Percentiles rank a stretch among this genome's conserved stretches.
Evolutionary conservation across 2,113 vertebrate species (phyloP).

Genomic region (Eclectus roratus): DNA sequence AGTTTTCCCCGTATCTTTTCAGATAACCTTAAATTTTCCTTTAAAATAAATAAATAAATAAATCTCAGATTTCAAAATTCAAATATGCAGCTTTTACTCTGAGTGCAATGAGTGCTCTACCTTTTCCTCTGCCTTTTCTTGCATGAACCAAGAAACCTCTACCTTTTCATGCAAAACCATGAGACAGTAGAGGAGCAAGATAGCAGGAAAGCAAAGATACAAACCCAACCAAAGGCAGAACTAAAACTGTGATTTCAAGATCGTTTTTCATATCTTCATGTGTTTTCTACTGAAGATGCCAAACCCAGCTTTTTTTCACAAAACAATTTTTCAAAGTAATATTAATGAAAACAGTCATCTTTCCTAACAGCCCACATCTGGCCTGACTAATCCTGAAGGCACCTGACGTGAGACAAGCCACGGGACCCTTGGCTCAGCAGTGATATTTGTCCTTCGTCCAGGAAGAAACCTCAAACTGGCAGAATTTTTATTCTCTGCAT

Average conservation of each 20-base stretch:
- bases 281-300: neutral
- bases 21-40: neutral
- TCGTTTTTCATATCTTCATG: neutral
- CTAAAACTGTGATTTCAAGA: neutral
- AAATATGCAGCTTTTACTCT: neutral
- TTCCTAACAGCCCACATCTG: conserved; percentile 39
- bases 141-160: too few relatives aligned
- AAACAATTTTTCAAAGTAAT: neutral
- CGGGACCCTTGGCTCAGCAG: neutral
- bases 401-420: conserved; percentile 50
- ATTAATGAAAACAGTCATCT: conserved; percentile 45
- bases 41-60: neutral
- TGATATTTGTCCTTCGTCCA: conserved; percentile 57
- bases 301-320: neutral
- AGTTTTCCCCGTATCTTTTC: neutral
- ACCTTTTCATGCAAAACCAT: neutral
- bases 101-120: neutral
- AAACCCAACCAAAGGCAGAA: neutral
- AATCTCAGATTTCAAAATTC: neutral
- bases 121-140: neutral
- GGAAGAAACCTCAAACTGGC: conserved; percentile 61
- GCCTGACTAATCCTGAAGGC: conserved; percentile 54
- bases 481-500: conserved; percentile 56
- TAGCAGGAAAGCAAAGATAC: neutral
- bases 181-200: neutral